Evolutionary conservation across 2,113 vertebrate genomes (phyloP).

Genomic region (Tachuris rubrigastra): DNA sequence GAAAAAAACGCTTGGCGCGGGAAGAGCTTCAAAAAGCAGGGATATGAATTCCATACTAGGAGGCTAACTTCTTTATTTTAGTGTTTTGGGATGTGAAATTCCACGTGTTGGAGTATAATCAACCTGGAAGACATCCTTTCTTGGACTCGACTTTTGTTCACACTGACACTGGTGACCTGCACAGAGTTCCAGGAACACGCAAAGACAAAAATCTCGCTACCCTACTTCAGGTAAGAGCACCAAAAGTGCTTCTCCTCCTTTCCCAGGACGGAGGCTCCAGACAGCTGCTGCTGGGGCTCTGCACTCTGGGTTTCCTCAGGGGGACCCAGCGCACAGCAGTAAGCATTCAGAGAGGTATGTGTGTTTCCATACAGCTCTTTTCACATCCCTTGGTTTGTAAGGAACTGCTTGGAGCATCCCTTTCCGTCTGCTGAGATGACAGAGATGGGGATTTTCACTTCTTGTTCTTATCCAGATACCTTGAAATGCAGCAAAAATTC

Average conservation of each 20-base stretch:
- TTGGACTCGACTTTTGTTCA: neutral
- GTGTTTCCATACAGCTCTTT: neutral
- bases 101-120: neutral
- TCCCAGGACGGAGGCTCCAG: neutral
- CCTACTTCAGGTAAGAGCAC: neutral
- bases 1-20: neutral
- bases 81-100: neutral
- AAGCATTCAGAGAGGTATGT: fast-evolving
- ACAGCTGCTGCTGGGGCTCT: neutral
- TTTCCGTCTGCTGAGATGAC: neutral
- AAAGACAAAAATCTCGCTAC: neutral
- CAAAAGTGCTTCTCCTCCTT: neutral
- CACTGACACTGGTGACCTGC: neutral
- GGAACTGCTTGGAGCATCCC: neutral
- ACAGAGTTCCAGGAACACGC: neutral
- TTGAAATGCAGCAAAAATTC: neutral
- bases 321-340: neutral
- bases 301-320: neutral
- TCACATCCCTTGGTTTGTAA: neutral
- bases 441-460: neutral
- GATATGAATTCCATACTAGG: neutral
- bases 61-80: neutral
- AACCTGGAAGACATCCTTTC: neutral
- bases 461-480: neutral
- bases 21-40: neutral